These are phyloP conservation scores for Enteromius viviparus DNA, from an alignment of 2,797 vertebrate species.

Conservation along the genomic window DNA sequence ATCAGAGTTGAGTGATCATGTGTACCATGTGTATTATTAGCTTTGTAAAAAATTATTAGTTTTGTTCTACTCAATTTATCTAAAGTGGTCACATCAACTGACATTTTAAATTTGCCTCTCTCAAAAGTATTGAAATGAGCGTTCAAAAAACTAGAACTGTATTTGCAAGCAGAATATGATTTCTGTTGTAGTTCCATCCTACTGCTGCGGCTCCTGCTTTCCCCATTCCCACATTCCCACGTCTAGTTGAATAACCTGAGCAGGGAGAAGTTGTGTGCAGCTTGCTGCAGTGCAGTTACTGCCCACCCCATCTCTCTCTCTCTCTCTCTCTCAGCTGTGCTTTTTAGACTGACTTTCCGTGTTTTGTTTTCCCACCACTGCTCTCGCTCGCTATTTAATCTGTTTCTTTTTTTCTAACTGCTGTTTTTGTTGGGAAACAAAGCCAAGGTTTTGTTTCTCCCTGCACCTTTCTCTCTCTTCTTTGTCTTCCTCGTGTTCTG, in stretches of 20 bases:
- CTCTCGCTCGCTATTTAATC: neutral
- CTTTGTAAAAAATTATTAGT: neutral
- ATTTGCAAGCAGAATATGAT: neutral
- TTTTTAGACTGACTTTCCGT: slow-evolving; percentile 45
- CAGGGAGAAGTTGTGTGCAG: slow-evolving; percentile 35
- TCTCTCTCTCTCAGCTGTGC: slow-evolving; percentile 44
- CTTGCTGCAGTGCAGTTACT: slow-evolving; percentile 70
- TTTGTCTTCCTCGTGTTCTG: neutral
- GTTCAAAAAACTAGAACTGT: neutral
- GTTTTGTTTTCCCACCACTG: slow-evolving; percentile 54
- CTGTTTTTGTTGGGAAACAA: slow-evolving; percentile 27
- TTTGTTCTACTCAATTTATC: neutral
- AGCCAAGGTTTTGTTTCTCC: neutral
- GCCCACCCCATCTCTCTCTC: slow-evolving; percentile 30
- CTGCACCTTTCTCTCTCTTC: slow-evolving; percentile 22
- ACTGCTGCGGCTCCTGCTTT: slow-evolving; percentile 48
- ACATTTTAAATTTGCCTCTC: neutral
- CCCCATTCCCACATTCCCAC: slow-evolving; percentile 30
- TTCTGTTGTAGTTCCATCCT: slow-evolving; percentile 40
- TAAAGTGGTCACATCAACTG: neutral
- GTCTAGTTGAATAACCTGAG: slow-evolving; percentile 35
- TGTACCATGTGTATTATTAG: neutral
- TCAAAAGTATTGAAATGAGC: neutral
- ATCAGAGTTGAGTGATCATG: neutral
- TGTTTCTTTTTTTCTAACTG: neutral